A percentile compares a stretch with the other conserved stretches of the same genome.
Evolutionary conservation across 2,888 invertebrate genomes (phyloP).

Genomic region (Cylloceria caligata): DNA sequence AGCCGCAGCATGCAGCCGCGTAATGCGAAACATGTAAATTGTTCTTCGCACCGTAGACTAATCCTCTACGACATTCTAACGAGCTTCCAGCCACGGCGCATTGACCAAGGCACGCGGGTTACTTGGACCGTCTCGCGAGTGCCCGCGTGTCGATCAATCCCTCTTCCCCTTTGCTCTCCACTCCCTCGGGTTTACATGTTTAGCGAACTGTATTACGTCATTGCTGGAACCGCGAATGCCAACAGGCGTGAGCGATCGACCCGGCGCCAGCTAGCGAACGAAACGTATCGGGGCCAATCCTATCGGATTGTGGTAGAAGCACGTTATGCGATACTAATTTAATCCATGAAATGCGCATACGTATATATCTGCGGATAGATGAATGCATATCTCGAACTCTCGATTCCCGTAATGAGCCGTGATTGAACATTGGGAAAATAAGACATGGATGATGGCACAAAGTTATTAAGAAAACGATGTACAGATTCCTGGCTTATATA

Average conservation of each 20-base stretch:
- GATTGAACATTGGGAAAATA: slow-evolving; percentile 1
- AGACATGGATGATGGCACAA: not conserved
- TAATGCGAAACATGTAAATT: slow-evolving; percentile 75
- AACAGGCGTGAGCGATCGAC: slow-evolving; percentile 57
- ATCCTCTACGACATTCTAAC: slow-evolving; percentile 74
- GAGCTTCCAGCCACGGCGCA: slow-evolving; percentile 71
- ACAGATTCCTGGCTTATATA: not conserved
- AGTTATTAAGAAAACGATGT: slow-evolving; percentile 5
- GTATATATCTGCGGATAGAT: not conserved
- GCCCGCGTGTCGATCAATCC: slow-evolving; percentile 55
- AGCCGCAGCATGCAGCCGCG: slow-evolving; percentile 67
- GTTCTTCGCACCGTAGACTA: slow-evolving; percentile 75
- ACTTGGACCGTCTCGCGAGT: slow-evolving; percentile 35
- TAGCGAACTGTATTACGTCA: slow-evolving; percentile 55
- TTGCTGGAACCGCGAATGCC: slow-evolving; percentile 51
- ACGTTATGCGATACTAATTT: slow-evolving; percentile 56
- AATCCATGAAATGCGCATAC: slow-evolving; percentile 42
- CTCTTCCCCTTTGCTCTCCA: not conserved
- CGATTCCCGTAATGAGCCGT: slow-evolving; percentile 48
- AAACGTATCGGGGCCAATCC: slow-evolving; percentile 66
- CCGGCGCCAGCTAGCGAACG: slow-evolving; percentile 51
- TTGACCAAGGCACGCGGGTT: slow-evolving; percentile 67
- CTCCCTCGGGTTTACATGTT: slow-evolving; percentile 43
- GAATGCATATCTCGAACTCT: slow-evolving; percentile 33
- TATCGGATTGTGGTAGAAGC: slow-evolving; percentile 54